Evolutionary conservation across 1,140 invertebrate species (phyloP), one percentile per base, ranked within the genome.

Genomic region (Nymphalis io): DNA sequence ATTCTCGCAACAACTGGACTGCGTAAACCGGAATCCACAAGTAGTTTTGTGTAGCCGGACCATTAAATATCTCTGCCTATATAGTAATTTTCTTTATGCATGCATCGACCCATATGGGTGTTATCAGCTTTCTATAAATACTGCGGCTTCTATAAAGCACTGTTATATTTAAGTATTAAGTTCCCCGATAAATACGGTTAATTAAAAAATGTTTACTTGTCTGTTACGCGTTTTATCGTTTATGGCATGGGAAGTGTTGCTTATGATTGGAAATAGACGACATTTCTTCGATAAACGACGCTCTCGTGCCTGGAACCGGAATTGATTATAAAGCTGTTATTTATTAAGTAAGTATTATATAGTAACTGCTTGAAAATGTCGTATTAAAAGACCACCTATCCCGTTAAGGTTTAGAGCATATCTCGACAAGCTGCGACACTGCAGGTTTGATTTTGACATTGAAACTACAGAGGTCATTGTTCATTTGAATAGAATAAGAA

Each of bases 51-150:
- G 16, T 48, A 48, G 15, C 16, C 16, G 44, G 8, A 48, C 16
- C 44, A 51, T 51, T 51, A 51, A 51, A 51, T 51, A 33, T 62
- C 16, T 23, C 18, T n/a, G 18, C 1, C 57, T 27, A 59, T 33
- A 48, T 48, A 48, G n/a, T 15, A n/a, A 48, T 10, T 48, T 48
- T 48, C 44, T 48, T 48, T 48, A 48, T 48, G 4, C 44, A 48
- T n/a, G n/a, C 15, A 23, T 55, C 55, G 39, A 55, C 53, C 67
- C 53, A 57, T 57, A 69, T 69, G 51, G 18, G 21, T 16, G 40
- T 21, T 57, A 53, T 65, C 66, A 61, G 60, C 68, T 70, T 70
- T 70, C 68, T 70, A 70, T 63, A 70, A 70, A 70, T 70, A 70
- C 68, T 53, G 60, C 68, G 60, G 60, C 61, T 11, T 33, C 33